Evolutionary conservation across 2,888 invertebrate genomes (phyloP).

Genomic region (Heliconius ethilla): DNA sequence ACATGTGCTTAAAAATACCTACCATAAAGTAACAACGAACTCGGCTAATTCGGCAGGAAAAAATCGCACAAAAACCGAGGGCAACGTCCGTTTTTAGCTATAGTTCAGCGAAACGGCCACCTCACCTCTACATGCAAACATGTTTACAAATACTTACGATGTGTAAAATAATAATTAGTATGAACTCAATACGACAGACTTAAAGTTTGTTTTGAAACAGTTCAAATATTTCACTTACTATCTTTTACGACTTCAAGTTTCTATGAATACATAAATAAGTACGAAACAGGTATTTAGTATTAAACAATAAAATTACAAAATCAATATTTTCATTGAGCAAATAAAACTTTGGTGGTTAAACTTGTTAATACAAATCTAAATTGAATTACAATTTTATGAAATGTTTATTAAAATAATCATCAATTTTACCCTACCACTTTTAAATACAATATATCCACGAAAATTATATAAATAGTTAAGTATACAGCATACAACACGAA

Average conservation of each 20-base stretch:
- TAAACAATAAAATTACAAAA: neutral
- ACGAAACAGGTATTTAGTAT: neutral
- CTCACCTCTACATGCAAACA: constrained; percentile 53
- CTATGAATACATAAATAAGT: neutral
- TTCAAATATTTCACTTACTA: neutral
- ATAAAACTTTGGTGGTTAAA: neutral
- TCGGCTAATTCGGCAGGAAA: constrained; percentile 59
- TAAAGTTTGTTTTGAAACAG: constrained; percentile 40
- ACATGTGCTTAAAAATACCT: constrained; percentile 26
- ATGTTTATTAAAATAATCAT: neutral
- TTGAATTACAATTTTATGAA: neutral
- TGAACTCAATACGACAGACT: constrained; percentile 25
- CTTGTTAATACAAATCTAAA: neutral
- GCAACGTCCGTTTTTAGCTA: constrained; percentile 76
- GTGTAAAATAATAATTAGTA: constrained; percentile 32
- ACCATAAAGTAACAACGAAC: constrained; percentile 48
- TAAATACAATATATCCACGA: neutral
- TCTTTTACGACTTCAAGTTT: neutral
- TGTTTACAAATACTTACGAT: constrained; percentile 37
- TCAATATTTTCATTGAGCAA: neutral
- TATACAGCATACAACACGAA: too few relatives aligned
- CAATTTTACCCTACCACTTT: too few relatives aligned
- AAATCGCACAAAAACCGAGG: constrained; percentile 64
- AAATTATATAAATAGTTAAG: neutral
- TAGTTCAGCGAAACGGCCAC: constrained; percentile 65